phyloP scores from a whole-genome alignment of 2,797 vertebrate species.

The Rhinogobio ventralis region DNA sequence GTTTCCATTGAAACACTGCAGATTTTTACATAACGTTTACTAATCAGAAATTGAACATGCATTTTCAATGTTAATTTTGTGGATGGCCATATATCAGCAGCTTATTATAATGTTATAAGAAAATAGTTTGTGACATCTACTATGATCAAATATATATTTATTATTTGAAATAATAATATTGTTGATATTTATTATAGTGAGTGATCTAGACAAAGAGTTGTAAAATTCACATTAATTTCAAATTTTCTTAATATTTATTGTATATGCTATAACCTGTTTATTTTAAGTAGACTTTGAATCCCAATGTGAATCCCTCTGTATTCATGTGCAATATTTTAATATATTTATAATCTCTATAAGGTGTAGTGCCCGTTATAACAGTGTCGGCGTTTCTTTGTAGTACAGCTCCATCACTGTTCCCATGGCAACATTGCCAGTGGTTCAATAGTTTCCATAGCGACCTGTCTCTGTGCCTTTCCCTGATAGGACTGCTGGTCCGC shows the following conservation, averaged over 20 bases:
- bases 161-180: too few relatives aligned
- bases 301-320: neutral
- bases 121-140: neutral
- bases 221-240: neutral
- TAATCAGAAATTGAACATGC: neutral
- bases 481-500: constrained; percentile 97
- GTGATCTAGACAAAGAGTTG: neutral
- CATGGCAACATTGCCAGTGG: constrained; percentile 49
- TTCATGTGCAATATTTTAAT: neutral
- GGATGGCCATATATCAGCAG: neutral
- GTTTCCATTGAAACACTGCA: neutral
- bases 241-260: neutral
- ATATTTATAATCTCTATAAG: neutral
- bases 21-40: neutral
- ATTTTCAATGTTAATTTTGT: neutral
- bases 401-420: constrained; percentile 51
- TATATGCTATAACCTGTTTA: neutral
- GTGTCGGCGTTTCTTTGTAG: constrained; percentile 9
- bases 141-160: neutral
- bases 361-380: constrained; percentile 1
- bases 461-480: constrained; percentile 41
- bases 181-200: neutral
- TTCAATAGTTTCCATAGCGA: constrained; percentile 69
- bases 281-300: neutral
- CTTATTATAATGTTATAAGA: constrained; percentile 2